Percentiles rank a stretch among this genome's conserved stretches.
phyloP scores from a whole-genome alignment of 37 sponge, comb jelly and placozoan species.

The Oopsacas minuta region DNA sequence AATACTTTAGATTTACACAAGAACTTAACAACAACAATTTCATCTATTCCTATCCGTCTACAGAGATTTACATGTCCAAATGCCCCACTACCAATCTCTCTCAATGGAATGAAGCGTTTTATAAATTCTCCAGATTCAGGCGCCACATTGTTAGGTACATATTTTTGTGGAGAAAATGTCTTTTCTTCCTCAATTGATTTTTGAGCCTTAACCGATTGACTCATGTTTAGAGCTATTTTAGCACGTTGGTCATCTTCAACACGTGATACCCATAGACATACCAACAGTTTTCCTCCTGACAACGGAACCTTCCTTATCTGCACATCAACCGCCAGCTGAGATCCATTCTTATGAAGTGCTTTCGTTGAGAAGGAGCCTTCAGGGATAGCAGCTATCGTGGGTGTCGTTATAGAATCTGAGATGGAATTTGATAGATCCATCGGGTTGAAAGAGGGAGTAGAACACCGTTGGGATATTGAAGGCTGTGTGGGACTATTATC shows the following conservation, averaged over 20 bases:
- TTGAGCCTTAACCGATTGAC: slow-evolving; percentile 21
- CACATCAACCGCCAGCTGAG: slow-evolving; percentile 35
- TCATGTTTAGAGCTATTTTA: slow-evolving; percentile 29
- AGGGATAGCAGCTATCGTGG: slow-evolving; percentile 13
- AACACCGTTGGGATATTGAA: neutral
- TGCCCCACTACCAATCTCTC: slow-evolving; percentile 69
- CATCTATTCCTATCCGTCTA: neutral
- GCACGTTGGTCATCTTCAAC: slow-evolving; percentile 43
- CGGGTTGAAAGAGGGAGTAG: neutral
- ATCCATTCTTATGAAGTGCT: slow-evolving; percentile 72
- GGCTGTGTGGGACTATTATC: neutral
- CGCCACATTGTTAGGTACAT: neutral
- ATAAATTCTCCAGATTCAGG: slow-evolving; percentile 57
- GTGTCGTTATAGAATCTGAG: neutral
- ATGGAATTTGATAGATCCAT: neutral
- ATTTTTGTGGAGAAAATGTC: neutral
- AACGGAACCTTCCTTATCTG: slow-evolving; percentile 54
- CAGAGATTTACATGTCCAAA: slow-evolving; percentile 68
- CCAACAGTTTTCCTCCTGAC: slow-evolving; percentile 28
- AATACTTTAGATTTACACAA: slow-evolving; percentile 64
- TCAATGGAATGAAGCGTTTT: slow-evolving; percentile 39
- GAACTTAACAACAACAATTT: slow-evolving; percentile 78
- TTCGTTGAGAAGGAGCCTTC: slow-evolving; percentile 57
- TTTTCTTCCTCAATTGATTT: neutral
- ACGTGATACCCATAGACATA: slow-evolving; percentile 68